These are phyloP conservation scores for Betta splendens DNA, from an alignment of 2,797 vertebrate species.

Conservation along the genomic window DNA sequence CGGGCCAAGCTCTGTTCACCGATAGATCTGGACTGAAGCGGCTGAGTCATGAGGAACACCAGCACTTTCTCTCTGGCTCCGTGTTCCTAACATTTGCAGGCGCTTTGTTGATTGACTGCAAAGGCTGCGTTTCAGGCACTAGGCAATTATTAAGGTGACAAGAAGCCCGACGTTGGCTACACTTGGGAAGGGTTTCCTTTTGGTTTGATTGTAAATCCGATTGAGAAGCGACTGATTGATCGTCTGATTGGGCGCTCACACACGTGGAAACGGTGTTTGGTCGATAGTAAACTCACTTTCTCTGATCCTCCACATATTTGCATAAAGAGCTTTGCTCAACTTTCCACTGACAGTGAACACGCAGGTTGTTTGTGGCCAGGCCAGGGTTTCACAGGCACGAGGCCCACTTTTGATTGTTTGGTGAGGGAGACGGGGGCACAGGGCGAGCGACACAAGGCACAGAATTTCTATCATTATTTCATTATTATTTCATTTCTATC, in stretches of 20 bases:
- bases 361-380: too few relatives aligned
- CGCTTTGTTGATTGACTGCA: slow-evolving; percentile 64
- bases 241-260: slow-evolving; percentile 12
- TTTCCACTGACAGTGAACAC: too few relatives aligned
- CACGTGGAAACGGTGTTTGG: too few relatives aligned
- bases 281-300: too few relatives aligned
- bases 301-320: too few relatives aligned
- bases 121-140: slow-evolving; percentile 79
- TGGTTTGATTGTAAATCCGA: slow-evolving; percentile 76
- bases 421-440: slow-evolving; percentile 47
- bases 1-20: slow-evolving; percentile 39
- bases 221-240: slow-evolving; percentile 69
- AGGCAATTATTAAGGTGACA: slow-evolving; percentile 71
- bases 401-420: slow-evolving; percentile 57
- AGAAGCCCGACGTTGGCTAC: slow-evolving; percentile 53
- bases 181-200: slow-evolving; percentile 46
- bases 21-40: slow-evolving; percentile 50
- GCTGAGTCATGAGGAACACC: slow-evolving; percentile 47
- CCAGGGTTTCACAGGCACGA: too few relatives aligned
- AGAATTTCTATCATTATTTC: slow-evolving; percentile 64
- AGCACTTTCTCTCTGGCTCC: slow-evolving; percentile 50
- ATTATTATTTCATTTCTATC: too few relatives aligned
- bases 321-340: too few relatives aligned
- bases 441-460: slow-evolving; percentile 80
- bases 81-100: slow-evolving; percentile 56